Percentiles rank a stretch among this genome's conserved stretches.
phyloP scores from a whole-genome alignment of 2,113 vertebrate species.

The Charina bottae region DNA sequence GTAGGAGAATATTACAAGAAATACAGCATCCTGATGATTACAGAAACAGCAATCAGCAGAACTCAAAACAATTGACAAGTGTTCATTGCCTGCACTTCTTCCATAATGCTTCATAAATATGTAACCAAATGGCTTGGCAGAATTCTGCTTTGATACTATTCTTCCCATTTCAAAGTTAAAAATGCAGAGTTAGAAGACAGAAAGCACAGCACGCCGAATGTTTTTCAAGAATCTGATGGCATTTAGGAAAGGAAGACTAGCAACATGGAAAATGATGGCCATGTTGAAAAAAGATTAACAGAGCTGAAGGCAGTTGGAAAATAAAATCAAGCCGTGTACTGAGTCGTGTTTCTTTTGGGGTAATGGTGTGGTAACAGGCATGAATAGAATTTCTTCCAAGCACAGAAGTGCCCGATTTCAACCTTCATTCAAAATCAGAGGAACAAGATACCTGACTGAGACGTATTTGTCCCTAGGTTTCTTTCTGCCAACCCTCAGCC shows the following conservation, averaged over 20 bases:
- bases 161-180: constrained; percentile 25
- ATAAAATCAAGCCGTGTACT: background rate
- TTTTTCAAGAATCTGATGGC: background rate
- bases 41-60: constrained; percentile 48
- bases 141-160: background rate
- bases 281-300: background rate
- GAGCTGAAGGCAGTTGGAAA: background rate
- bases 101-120: constrained; percentile 30
- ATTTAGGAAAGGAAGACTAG: background rate
- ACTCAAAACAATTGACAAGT: constrained; percentile 49
- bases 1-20: constrained; percentile 37
- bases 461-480: background rate
- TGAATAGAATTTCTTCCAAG: background rate
- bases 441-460: background rate
- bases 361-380: background rate
- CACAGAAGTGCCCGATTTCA: background rate
- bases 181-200: constrained; percentile 11
- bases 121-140: constrained; percentile 18
- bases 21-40: constrained; percentile 52
- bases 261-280: background rate
- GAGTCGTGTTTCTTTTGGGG: background rate
- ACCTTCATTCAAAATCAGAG: background rate
- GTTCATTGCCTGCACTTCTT: constrained; percentile 46
- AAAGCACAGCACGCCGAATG: background rate
- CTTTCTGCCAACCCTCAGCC: background rate